A percentile compares a stretch with the other conserved stretches of the same genome.
Conservation (phyloP, 2,797 vertebrate genomes). For the Melanotaenia trifasciata region DNA sequence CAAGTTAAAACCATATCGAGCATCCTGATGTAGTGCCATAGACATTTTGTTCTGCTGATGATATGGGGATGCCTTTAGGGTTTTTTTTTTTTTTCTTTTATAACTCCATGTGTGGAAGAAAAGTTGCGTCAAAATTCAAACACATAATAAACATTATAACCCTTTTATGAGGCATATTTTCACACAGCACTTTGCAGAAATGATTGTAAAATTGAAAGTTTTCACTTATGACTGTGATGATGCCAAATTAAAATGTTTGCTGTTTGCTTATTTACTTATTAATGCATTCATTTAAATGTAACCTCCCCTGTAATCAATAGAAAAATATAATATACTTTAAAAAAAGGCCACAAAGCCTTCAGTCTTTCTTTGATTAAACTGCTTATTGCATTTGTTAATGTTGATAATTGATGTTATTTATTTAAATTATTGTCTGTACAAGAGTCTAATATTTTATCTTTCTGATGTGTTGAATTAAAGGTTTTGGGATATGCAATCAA, state of each 20-base stretch:
- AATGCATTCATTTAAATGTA: conserved; percentile 66
- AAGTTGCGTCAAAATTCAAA: conserved; percentile 35
- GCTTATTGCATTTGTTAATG: conserved; percentile 70
- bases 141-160: conserved; percentile 19
- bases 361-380: conserved; percentile 60
- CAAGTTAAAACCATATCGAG: conserved; percentile 43
- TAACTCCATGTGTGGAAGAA: conserved; percentile 19
- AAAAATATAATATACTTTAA: conserved; percentile 34
- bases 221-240: conserved; percentile 75
- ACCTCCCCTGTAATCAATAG: conserved; percentile 58
- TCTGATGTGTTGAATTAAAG: conserved; percentile 79
- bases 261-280: conserved; percentile 71
- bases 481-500: conserved; percentile 72
- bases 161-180: conserved; percentile 64
- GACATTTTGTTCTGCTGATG: conserved; percentile 55
- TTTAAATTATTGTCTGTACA: conserved; percentile 76
- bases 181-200: conserved; percentile 81
- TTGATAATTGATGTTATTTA: conserved; percentile 72
- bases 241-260: conserved; percentile 77
- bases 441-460: conserved; percentile 76
- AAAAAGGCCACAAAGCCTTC: conserved; percentile 45
- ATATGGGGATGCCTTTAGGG: conserved; percentile 42
- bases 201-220: conserved; percentile 78
- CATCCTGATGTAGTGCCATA: conserved; percentile 76
- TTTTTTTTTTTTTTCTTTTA: conserved; percentile 26